Percentiles rank a stretch among this genome's conserved stretches.
Conservation (phyloP, 1,140 invertebrate genomes). For the Bombus picipes region DNA sequence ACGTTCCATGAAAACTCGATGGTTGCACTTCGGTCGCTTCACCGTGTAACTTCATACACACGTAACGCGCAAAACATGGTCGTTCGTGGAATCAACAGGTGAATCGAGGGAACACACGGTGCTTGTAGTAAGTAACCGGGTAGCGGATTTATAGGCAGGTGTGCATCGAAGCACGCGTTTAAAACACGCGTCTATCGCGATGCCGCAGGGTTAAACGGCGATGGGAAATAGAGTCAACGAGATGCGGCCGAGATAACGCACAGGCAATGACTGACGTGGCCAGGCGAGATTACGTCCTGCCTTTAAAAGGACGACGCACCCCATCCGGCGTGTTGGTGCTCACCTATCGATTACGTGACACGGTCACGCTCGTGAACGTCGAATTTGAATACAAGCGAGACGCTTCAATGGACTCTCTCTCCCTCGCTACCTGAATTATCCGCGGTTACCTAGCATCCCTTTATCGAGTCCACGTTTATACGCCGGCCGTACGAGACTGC, state of each 20-base stretch:
- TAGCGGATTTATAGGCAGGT: conserved; percentile 32
- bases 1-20: no score
- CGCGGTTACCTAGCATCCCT: neutral
- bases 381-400: conserved; percentile 57
- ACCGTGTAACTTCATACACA: no score
- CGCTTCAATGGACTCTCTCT: conserved; percentile 38
- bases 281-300: conserved; percentile 32
- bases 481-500: neutral
- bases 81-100: conserved; percentile 22
- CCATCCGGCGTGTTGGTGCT: conserved; percentile 46
- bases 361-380: conserved; percentile 55
- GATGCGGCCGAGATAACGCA: conserved; percentile 46
- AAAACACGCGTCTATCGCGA: conserved; percentile 16
- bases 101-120: neutral
- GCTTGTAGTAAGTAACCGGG: neutral
- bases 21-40: no score
- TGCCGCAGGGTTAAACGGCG: conserved; percentile 4
- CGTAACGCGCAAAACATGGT: neutral
- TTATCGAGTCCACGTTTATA: conserved; percentile 35
- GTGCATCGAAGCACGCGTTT: conserved; percentile 7
- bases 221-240: conserved; percentile 47
- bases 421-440: conserved; percentile 37
- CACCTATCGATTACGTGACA: conserved; percentile 54
- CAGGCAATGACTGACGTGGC: conserved; percentile 56
- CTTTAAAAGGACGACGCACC: conserved; percentile 58